Evolutionary conservation across 1,140 invertebrate species (phyloP), one percentile per base, ranked within the genome.

Genomic region (Ips nitidus): DNA sequence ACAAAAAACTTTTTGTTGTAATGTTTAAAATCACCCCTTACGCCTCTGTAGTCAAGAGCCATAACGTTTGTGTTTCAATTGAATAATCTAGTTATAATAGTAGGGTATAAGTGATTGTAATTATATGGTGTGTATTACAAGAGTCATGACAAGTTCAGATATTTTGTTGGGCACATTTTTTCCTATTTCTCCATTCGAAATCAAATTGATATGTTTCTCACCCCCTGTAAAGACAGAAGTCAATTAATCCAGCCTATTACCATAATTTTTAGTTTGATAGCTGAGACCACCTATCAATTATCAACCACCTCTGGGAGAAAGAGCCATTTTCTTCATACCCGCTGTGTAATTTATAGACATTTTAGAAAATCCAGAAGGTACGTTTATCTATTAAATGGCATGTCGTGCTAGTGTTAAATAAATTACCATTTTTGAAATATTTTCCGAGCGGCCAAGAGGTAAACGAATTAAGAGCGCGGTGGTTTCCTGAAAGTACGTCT

Each of bases 311-410:
- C 52, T 7, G n/a, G 37, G n/a, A 38, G 52, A 37, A 22, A 55
- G 52, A 47, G 45, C 45, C 45, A n/a, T n/a, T 47, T 38, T 6
- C n/a, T 36, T 36, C 52, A 55, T 36, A 6, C 52, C 52, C 37
- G 52, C 52, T 55, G 52, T 6, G 52, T 55, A 55, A 55, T 55
- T 55, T 55, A 55, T 55, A 8, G 52, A 38, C 5, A 55, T 55
- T 6, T 36, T 36, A 55, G 52, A 55, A 50, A 50, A 55, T 55
- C 36, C 52, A 37, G 37, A 55, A 36, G 52, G 37, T 37, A 6
- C 52, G 37, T 55, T 55, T 55, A 38, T 55, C 52, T 55, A 55
- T 55, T 50, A 50, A 6, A 50, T 22, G 22, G 37, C 52, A 36
- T 38, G 5, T 36, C 37, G 52, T 38, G 52, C 52, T 37, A 37